Evolutionary conservation across 2,113 vertebrate genomes (phyloP).

Genomic region (Odontophorus gujanensis): DNA sequence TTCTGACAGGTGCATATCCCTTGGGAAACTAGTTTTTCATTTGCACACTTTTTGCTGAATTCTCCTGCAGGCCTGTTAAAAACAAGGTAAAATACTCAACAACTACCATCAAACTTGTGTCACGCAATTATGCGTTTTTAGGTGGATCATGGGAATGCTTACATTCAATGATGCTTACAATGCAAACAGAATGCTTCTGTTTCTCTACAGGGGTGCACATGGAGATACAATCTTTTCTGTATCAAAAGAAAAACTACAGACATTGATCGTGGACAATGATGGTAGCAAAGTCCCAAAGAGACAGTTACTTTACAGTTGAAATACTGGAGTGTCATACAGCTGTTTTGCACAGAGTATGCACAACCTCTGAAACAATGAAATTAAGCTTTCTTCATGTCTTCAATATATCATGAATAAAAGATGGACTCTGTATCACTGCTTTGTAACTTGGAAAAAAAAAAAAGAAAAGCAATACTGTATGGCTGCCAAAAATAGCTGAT

Average conservation of each 20-base stretch:
- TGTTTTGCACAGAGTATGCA: not conserved
- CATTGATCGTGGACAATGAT: not conserved
- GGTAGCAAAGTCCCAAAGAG: not conserved
- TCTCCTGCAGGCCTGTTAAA: not conserved
- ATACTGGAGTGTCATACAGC: not conserved
- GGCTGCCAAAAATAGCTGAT: constrained; percentile 29
- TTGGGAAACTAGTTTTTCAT: not conserved
- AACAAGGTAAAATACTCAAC: not conserved
- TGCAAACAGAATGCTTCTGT: too few relatives aligned
- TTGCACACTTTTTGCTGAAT: not conserved
- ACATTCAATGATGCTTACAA: too few relatives aligned
- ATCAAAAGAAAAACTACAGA: not conserved
- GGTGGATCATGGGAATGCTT: not conserved
- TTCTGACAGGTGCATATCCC: not conserved
- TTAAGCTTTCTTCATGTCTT: constrained; percentile 28
- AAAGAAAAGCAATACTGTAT: not conserved
- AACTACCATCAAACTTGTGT: not conserved
- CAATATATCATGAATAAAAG: constrained; percentile 19
- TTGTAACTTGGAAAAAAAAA: not conserved
- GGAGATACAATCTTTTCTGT: not conserved
- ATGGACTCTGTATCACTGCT: not conserved
- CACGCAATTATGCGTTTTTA: not conserved
- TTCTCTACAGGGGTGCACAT: not conserved
- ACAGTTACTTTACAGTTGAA: not conserved
- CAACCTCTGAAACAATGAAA: not conserved